Evolutionary conservation across 1,140 invertebrate species (phyloP).

Genomic region (Periplaneta americana): DNA sequence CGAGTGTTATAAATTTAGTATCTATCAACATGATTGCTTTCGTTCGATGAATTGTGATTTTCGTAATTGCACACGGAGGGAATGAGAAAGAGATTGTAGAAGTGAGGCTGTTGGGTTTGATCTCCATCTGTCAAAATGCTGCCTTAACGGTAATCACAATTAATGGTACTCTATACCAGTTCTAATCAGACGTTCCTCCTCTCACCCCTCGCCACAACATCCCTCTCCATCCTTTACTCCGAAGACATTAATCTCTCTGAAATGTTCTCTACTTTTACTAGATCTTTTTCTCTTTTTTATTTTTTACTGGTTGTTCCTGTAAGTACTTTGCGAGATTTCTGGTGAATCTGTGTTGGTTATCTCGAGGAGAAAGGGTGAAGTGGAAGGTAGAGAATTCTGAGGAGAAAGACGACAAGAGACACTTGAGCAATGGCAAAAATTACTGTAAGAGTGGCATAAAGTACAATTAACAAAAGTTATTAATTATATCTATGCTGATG

Average conservation of each 20-base stretch:
- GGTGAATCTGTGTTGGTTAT: neutral
- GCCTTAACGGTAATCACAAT: neutral
- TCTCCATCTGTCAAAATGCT: neutral
- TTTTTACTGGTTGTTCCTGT: neutral
- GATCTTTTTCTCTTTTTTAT: neutral
- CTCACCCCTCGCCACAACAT: neutral
- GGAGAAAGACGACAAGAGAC: neutral
- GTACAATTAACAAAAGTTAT: neutral
- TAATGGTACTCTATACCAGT: neutral
- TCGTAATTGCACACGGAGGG: neutral
- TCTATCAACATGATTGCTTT: neutral
- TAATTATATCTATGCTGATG: too few species aligned
- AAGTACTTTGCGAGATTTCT: neutral
- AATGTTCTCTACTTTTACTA: neutral
- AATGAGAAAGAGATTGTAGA: neutral
- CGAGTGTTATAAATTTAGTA: neutral
- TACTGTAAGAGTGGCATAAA: neutral
- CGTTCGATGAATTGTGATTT: neutral
- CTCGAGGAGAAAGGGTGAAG: neutral
- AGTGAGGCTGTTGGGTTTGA: neutral
- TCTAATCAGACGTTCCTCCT: neutral
- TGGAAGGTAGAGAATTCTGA: neutral
- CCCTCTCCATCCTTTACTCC: neutral
- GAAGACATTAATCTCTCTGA: neutral
- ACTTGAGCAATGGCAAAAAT: neutral